Percentiles rank a stretch among this genome's conserved stretches.
phyloP scores from a whole-genome alignment of 2,888 invertebrate genomes.

The Ectobius pallidus region DNA sequence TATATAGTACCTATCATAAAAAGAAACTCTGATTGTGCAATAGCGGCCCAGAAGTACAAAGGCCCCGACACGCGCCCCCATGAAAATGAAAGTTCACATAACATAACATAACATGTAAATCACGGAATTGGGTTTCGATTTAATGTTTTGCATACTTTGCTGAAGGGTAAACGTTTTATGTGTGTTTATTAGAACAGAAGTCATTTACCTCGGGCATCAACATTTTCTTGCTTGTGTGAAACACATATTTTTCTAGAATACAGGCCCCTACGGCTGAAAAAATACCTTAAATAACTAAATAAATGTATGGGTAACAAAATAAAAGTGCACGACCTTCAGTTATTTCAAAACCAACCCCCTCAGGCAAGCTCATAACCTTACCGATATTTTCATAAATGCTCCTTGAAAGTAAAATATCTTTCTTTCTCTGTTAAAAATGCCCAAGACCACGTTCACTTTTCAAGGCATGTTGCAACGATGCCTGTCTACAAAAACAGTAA shows the following conservation, averaged over 20 bases:
- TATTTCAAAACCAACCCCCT: slow-evolving; percentile 17
- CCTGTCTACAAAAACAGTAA: not conserved
- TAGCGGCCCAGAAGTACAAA: too few species aligned
- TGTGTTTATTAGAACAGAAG: not conserved
- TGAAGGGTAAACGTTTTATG: not conserved
- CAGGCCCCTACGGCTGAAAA: not conserved
- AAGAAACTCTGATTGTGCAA: too few species aligned
- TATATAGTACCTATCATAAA: too few species aligned
- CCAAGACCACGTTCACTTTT: not conserved
- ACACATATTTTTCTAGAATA: not conserved
- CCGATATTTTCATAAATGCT: slow-evolving; percentile 18
- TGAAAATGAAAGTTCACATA: too few species aligned
- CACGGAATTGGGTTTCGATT: too few species aligned
- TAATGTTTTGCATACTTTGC: too few species aligned
- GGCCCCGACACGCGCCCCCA: too few species aligned
- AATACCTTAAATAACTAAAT: slow-evolving; percentile 3
- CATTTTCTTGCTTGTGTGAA: not conserved
- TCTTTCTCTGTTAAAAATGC: not conserved
- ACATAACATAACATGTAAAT: too few species aligned
- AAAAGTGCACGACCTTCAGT: slow-evolving; percentile 1
- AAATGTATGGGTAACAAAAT: slow-evolving; percentile 7
- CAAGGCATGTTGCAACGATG: not conserved
- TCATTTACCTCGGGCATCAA: not conserved
- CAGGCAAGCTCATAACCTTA: slow-evolving; percentile 7
- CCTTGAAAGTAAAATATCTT: not conserved